These are phyloP conservation scores for Diuraphis noxia DNA, from an alignment of 1,140 invertebrate species.

Conservation along the genomic window DNA sequence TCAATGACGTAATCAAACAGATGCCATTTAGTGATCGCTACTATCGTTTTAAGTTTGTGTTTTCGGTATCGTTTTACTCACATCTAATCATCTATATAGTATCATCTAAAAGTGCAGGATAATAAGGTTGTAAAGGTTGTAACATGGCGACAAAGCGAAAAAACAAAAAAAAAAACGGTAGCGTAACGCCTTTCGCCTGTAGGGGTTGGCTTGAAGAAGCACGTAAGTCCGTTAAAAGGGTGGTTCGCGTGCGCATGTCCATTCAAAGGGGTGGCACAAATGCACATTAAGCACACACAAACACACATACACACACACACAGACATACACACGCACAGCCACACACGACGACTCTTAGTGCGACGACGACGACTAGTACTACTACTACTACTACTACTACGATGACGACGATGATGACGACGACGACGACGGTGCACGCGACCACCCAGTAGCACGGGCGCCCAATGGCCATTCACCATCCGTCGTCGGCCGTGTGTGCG, in stretches of 20 bases:
- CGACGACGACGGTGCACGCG: neutral
- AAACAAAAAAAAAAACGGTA: neutral
- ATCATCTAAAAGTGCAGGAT: neutral
- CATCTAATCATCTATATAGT: neutral
- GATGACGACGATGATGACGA: neutral
- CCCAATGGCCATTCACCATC: constrained; percentile 1
- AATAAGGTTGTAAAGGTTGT: neutral
- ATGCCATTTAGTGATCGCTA: neutral
- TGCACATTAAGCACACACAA: neutral
- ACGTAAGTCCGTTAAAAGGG: neutral
- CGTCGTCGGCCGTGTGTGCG: neutral
- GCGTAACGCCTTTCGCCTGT: neutral
- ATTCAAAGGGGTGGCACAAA: neutral
- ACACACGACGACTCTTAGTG: neutral
- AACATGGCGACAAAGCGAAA: neutral
- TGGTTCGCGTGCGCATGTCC: neutral
- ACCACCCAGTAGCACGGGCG: constrained; percentile 27
- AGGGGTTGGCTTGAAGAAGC: neutral
- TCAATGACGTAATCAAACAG: too few species aligned
- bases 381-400: neutral
- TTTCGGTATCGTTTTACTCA: neutral
- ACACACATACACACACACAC: neutral
- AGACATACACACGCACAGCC: neutral
- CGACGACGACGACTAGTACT: neutral
- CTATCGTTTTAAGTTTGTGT: neutral